Base-by-base conservation (phyloP, 2,113 vertebrate genomes). In the Proterorhinus semilunaris region DNA sequence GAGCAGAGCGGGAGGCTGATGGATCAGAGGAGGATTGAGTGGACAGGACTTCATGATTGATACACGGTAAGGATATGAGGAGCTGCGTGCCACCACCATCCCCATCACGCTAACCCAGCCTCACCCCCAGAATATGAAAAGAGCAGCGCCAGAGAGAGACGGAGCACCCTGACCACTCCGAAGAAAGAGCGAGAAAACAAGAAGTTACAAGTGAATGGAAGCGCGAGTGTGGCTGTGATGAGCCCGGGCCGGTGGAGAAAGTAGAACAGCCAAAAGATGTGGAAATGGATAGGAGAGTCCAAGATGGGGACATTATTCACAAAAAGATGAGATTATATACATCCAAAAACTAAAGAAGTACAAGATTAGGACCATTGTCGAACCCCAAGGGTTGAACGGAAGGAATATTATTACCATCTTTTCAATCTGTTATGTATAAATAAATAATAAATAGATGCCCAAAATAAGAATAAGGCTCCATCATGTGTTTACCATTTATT, bases 21-120 rank as follows among this genome's bases (percentile, higher is more conserved):
- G 94, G 97, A 98, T 98, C 97, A 98, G 95, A 94, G 93, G 90
- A 87, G 94, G 92, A 99, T 99, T 98, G 97, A 97, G 95, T 97
- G 96, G 97, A 99, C 98, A 96, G 96, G 93, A 94, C 93, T 91
- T 92, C 92, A 92, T 98, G 98, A 99, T 98, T 96, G 96, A 99
- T 98, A 97, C 92, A 76, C 86, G 96, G 94, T 97, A 95, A 95
- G 95, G 94, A 95, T 97, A 96, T 98, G 95, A 97, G 88, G 93
- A 92, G 92, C 85, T 69, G 76, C 71, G 71, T 69, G 75, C 76
- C 73, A 45, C 64, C 76, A 68, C 65, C 66, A 63, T 65, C 86
- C 79, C 54, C 67, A 68, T 83, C 83, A 74, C 81, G 6, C 91
- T 85, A 90, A 91, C 69, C 62, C 90, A 85, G 65, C 78, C 72